A percentile compares a stretch with the other conserved stretches of the same genome.
Conservation (phyloP, 2,888 invertebrate species). For the Acleris sparsana region DNA sequence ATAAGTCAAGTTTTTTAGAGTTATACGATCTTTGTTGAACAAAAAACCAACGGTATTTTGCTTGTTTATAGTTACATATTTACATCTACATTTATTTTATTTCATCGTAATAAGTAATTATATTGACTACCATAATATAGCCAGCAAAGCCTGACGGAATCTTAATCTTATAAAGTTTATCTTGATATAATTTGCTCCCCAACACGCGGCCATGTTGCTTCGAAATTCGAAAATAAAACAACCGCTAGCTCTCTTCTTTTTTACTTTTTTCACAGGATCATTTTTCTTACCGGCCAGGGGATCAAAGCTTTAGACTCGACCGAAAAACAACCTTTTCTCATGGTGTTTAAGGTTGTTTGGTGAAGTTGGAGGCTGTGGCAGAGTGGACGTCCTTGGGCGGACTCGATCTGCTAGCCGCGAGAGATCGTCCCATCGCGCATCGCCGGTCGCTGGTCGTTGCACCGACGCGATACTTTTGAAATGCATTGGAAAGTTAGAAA, state of each 20-base stretch:
- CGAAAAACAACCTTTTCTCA: conserved; percentile 52
- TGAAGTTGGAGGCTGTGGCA: conserved; percentile 53
- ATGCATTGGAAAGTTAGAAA: conserved; percentile 82
- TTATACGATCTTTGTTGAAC: background rate
- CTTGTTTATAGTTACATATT: background rate
- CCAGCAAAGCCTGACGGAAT: conserved; percentile 51
- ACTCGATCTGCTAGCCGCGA: conserved; percentile 82
- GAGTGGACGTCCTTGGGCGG: conserved; percentile 83
- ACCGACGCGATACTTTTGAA: conserved; percentile 78
- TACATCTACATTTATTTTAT: too few species aligned
- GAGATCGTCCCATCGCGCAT: conserved; percentile 78
- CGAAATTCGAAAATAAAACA: conserved; percentile 77
- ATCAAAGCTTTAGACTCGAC: conserved; percentile 54
- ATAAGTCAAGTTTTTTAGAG: background rate
- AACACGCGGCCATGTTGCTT: conserved; percentile 77
- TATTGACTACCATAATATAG: too few species aligned
- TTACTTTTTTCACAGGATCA: conserved; percentile 81
- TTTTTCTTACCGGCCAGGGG: conserved; percentile 78
- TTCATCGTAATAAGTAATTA: too few species aligned
- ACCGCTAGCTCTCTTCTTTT: conserved; percentile 70
- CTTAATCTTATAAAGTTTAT: conserved; percentile 55
- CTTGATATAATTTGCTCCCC: conserved; percentile 74
- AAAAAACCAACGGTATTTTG: background rate
- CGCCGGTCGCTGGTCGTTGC: conserved; percentile 79
- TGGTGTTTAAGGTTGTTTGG: conserved; percentile 52